Conservation (phyloP, 2,113 vertebrate genomes). For the Phoenicopterus ruber region DNA sequence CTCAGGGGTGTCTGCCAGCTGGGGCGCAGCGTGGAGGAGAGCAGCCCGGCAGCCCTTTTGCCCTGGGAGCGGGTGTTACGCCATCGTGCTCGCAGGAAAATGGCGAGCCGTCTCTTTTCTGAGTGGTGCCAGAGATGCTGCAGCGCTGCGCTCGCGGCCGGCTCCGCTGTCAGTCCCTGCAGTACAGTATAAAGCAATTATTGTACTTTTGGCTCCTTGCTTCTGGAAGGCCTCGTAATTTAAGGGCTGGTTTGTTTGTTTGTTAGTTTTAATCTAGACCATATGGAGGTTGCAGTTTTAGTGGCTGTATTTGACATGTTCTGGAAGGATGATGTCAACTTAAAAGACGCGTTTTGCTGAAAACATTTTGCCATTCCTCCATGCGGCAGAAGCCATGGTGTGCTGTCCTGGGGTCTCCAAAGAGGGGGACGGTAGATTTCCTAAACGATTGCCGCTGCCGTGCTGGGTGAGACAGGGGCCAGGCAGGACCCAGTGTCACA, state of each 20-base stretch:
- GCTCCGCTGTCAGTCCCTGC: neutral
- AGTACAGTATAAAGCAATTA: neutral
- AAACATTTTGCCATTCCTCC: neutral
- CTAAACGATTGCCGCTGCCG: neutral
- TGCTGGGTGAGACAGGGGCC: too few relatives aligned
- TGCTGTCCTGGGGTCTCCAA: neutral
- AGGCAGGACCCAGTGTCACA: neutral
- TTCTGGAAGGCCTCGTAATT: conserved; percentile 16
- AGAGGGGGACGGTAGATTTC: neutral
- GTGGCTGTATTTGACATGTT: neutral
- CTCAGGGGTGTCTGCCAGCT: neutral
- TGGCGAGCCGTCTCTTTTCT: neutral
- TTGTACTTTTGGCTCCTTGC: conserved; percentile 5
- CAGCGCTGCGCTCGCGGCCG: rapidly evolving
- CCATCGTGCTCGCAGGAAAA: rapidly evolving
- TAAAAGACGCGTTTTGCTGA: neutral
- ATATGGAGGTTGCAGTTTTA: neutral
- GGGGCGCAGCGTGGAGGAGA: rapidly evolving
- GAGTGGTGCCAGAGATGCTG: neutral
- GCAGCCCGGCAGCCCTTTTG: neutral
- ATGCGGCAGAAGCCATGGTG: rapidly evolving
- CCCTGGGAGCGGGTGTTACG: neutral
- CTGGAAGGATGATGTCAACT: conserved; percentile 1
- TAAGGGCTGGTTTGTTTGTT: conserved; percentile 33
- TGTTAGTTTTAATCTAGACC: conserved; percentile 43